These are phyloP conservation scores for Bos indicus DNA, from an alignment of 2,113 vertebrate species.

Conservation along the genomic window DNA sequence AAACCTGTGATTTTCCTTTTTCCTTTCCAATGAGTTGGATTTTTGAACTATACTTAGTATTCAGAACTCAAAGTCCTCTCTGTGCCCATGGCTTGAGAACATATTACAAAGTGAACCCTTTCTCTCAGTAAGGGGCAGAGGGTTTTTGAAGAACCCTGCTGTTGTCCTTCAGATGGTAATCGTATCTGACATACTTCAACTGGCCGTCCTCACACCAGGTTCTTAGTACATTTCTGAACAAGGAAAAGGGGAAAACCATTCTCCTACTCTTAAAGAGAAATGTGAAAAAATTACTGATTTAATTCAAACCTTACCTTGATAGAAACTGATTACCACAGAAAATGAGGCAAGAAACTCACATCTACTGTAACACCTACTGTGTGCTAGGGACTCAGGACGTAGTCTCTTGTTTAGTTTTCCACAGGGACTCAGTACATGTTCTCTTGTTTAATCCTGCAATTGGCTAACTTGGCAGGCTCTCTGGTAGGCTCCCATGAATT, in stretches of 20 bases:
- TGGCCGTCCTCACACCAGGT: slow-evolving; percentile 31
- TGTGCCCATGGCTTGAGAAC: slow-evolving; percentile 39
- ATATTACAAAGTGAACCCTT: slow-evolving; percentile 51
- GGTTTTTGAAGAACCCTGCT: slow-evolving; percentile 53
- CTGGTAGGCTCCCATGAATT: not conserved
- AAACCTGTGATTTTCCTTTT: slow-evolving; percentile 73
- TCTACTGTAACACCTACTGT: not conserved
- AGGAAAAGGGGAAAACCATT: slow-evolving; percentile 48
- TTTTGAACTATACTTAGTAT: slow-evolving; percentile 76
- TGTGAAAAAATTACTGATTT: not conserved
- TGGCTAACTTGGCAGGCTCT: not conserved
- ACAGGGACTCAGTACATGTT: not conserved
- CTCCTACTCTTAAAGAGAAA: slow-evolving; percentile 38
- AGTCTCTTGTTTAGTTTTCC: not conserved
- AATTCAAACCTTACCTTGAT: slow-evolving; percentile 9
- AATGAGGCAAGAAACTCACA: not conserved
- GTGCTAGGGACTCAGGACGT: not conserved
- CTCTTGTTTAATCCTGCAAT: not conserved
- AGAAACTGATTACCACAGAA: not conserved
- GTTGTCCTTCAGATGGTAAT: slow-evolving; percentile 43
- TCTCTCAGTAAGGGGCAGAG: slow-evolving; percentile 57
- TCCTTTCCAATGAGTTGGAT: slow-evolving; percentile 73
- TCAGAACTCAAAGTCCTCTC: slow-evolving; percentile 70
- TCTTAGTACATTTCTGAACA: slow-evolving; percentile 45
- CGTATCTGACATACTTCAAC: slow-evolving; percentile 24